Evolutionary conservation across 2,797 vertebrate species (phyloP).

Genomic region (Rhinichthys osculus): DNA sequence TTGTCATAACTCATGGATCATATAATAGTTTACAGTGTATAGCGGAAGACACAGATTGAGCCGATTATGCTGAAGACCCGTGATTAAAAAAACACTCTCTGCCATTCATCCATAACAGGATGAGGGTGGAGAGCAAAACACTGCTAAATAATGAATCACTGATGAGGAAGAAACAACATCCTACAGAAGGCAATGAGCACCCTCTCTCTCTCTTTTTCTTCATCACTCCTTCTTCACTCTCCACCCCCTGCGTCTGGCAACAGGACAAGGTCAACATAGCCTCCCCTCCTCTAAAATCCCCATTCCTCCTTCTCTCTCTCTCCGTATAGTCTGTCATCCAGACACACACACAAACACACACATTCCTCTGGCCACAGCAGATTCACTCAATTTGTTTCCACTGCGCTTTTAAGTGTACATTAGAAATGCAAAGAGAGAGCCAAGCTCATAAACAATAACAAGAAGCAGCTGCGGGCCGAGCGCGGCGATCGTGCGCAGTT

Average conservation of each 20-base stretch:
- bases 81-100: conserved; percentile 13
- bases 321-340: conserved; percentile 42
- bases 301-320: conserved; percentile 37
- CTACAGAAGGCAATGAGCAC: conserved; percentile 47
- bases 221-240: conserved; percentile 46
- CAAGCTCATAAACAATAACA: conserved; percentile 83
- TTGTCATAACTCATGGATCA: too few species aligned
- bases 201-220: conserved; percentile 31
- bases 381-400: conserved; percentile 84
- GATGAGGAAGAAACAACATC: conserved; percentile 61
- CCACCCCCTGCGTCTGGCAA: conserved; percentile 50
- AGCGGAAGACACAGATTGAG: background rate
- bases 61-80: background rate
- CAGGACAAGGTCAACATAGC: conserved; percentile 51
- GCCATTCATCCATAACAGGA: conserved; percentile 52
- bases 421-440: conserved; percentile 61
- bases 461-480: conserved; percentile 77
- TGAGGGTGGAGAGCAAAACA: conserved; percentile 55
- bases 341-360: conserved; percentile 57
- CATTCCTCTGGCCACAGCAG: conserved; percentile 79
- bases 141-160: conserved; percentile 58
- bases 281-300: conserved; percentile 45
- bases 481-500: conserved; percentile 12
- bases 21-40: too few species aligned
- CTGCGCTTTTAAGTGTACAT: conserved; percentile 62